Base-by-base conservation (phyloP, 2,113 vertebrate species). In the Cacatua alba region DNA sequence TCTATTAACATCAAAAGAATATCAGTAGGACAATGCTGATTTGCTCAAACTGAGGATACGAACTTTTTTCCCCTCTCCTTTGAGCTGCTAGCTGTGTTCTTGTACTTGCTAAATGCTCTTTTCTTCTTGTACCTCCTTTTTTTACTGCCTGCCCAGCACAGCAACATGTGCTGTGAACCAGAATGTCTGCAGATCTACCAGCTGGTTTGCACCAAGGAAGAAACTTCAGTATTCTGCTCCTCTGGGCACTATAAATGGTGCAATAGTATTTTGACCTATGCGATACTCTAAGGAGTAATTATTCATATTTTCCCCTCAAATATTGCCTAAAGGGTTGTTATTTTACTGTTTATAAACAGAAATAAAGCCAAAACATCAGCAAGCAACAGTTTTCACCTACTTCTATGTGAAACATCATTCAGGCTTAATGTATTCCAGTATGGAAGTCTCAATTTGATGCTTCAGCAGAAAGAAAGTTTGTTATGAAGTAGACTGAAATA, bases 221-320 rank as follows among this genome's bases (percentile, higher is more conserved):
- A 91, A 96, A 57, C 62, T 71, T 80, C 17, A 77, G 6, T 86
- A 63, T 79, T 94, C 95, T 92, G 21, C n/a, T 95, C 80, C 63
- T 88, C 23, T 83, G 57, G 82, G 65, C 31, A 64, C 51, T 86
- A 29, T 93, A 92, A 97, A 90, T 86, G 49, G 10, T 80, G 51
- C 26, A 44, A 88, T 76, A 94, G 55, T 87, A 57, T 83, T 96
- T 95, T 95, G 89, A 96, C 88, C 87, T 70, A 48, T 86, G 78
- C 80, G 88, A 44, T 92, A 88, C 33, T 82, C 19, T 83, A 92
- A 95, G 48, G 48, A 91, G 21, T 67, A 94, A 69, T 87, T 94
- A 88, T 77, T 94, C 19, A 24, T 91, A 39, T 37, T 53, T 82
- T 23, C 2, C 33, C 79, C 43, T 94, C 52, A 63, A 55, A 76